Percentiles rank a stretch among this genome's conserved stretches.
phyloP scores from a whole-genome alignment of 1,140 invertebrate species.

The Trachymyrmex septentrionalis region DNA sequence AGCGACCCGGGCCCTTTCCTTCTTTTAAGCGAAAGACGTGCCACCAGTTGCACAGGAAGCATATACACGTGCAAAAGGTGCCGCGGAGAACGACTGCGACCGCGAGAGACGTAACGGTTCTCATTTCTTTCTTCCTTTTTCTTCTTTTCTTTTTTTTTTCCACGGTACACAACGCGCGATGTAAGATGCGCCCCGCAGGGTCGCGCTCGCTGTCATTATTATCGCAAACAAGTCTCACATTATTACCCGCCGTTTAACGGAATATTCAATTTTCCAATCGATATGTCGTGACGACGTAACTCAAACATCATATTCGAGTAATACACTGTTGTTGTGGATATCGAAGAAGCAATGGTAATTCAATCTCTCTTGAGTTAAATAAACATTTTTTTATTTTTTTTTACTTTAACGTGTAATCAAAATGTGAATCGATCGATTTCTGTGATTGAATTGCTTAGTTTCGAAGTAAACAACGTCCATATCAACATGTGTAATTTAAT shows the following conservation, averaged over 20 bases:
- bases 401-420: too few species aligned
- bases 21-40: constrained; percentile 42
- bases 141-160: background rate
- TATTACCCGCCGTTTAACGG: constrained; percentile 16
- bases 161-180: background rate
- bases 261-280: constrained; percentile 16
- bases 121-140: background rate
- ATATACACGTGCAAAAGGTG: constrained; percentile 29
- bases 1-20: constrained; percentile 19
- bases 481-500: too few species aligned
- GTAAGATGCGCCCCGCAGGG: background rate
- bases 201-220: background rate
- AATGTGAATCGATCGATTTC: too few species aligned
- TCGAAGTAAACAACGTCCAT: too few species aligned
- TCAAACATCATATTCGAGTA: background rate
- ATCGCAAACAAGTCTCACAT: constrained; percentile 7
- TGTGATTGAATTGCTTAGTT: too few species aligned
- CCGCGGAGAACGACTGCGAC: background rate
- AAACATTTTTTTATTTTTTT: too few species aligned
- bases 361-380: too few species aligned
- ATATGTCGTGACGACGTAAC: background rate
- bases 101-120: constrained; percentile 34
- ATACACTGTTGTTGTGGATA: too few species aligned
- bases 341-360: too few species aligned
- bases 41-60: constrained; percentile 58